These are phyloP conservation scores for Cisticola juncidis DNA, from an alignment of 2,113 vertebrate species.

Conservation along the genomic window DNA sequence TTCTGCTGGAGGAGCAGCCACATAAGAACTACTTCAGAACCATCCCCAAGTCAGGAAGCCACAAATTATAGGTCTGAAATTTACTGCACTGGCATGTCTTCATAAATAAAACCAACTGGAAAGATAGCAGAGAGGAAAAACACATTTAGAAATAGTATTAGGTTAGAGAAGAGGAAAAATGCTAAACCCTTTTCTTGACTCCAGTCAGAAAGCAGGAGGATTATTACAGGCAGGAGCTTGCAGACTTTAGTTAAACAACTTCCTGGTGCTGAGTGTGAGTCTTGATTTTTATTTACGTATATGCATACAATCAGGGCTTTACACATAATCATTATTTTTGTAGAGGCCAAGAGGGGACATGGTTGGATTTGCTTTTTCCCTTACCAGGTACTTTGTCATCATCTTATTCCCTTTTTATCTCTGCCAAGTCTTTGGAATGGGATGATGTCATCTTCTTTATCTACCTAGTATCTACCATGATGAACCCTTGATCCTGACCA, in stretches of 20 bases:
- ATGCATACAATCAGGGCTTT: not conserved
- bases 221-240: constrained; percentile 47
- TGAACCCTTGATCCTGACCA: constrained; percentile 24
- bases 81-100: constrained; percentile 48
- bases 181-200: constrained; percentile 18
- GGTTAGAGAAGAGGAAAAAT: constrained; percentile 34
- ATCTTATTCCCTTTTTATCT: constrained; percentile 28
- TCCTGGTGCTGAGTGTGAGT: not conserved
- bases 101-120: constrained; percentile 71
- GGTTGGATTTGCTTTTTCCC: constrained; percentile 4
- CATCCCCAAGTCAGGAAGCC: constrained; percentile 70
- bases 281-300: not conserved
- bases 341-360: not conserved
- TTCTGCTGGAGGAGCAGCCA: constrained; percentile 66
- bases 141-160: constrained; percentile 48
- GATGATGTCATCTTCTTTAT: constrained; percentile 32
- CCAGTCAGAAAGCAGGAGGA: constrained; percentile 12
- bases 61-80: constrained; percentile 75
- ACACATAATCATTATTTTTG: not conserved
- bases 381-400: not conserved
- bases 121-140: constrained; percentile 27
- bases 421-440: constrained; percentile 3
- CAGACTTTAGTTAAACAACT: constrained; percentile 37
- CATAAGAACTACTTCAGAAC: constrained; percentile 43
- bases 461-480: not conserved